Base-by-base conservation (phyloP, 2,113 vertebrate species). In the Ammodytes dubius region DNA sequence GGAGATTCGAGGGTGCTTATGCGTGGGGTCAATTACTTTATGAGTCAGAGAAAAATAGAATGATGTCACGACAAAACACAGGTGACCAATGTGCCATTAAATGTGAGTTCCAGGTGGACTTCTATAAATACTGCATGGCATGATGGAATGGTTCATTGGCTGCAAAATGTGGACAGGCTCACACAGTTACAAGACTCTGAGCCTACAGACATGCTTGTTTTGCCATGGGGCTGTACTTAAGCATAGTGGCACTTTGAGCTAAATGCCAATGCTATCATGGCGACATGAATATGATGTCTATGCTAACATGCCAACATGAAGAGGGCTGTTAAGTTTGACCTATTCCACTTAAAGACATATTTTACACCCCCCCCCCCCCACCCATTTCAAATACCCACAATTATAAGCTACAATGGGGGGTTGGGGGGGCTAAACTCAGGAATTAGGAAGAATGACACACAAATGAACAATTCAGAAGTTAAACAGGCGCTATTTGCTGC, bases 21-120 rank as follows among this genome's bases (percentile, higher is more conserved):
- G 80, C 50, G 79, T 90, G 73, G 66, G 75, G 86, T 90, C 92
- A 94, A 93, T 90, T 87, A 80, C 81, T 77, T 84, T 74, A 64
- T 81, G 76, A 61, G 77, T 68, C 9, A 77, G 6, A 61, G 37
- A 74, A 68, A 58, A 71, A 74, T 50, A 43, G 17, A 8, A 35
- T 73, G 68, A 27, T 43, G 27, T 27, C 50, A 60, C 77, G 69
- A 70, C 52, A 73, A 76, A 77, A 43, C 49, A 79, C 46, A 84
- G 52, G 75, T 73, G 57, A 77, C 17, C 40, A 54, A 46, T 27
- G 35, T 53, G 5, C 3, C 73, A 42, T 76, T 74, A 37, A 47
- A 77, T 66, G 13, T 67, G 14, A 52, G 40, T 17, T 61, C 40
- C 63, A 27, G 4, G 46, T 54, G 11, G 49, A 42, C 15, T 57